Conservation (phyloP, 2,888 invertebrate genomes). For the Minunthozetes semirufus region DNA sequence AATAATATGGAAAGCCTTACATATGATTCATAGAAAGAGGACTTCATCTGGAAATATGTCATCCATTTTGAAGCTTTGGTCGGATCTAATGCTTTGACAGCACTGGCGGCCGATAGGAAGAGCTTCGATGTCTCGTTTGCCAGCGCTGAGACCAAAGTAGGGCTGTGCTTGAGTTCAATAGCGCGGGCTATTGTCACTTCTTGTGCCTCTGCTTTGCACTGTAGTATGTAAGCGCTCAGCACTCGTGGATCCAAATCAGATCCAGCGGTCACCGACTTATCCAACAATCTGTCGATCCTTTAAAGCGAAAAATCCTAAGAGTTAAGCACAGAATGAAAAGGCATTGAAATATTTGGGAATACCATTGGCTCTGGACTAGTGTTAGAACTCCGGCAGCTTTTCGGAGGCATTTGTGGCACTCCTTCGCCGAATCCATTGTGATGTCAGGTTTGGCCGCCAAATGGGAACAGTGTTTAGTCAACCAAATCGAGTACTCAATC, state of each 20-base stretch:
- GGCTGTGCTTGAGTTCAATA: slow-evolving; percentile 58
- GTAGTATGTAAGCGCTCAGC: slow-evolving; percentile 57
- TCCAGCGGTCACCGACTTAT: slow-evolving; percentile 49
- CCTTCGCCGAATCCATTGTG: slow-evolving; percentile 58
- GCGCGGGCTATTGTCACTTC: slow-evolving; percentile 61
- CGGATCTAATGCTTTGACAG: slow-evolving; percentile 52
- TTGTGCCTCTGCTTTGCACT: slow-evolving; percentile 61
- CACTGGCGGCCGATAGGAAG: slow-evolving; percentile 56
- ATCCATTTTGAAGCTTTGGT: slow-evolving; percentile 56
- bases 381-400: slow-evolving; percentile 58
- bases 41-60: slow-evolving; percentile 57
- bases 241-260: slow-evolving; percentile 57
- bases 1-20: slow-evolving; percentile 46
- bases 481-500: slow-evolving; percentile 58
- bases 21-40: slow-evolving; percentile 57
- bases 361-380: slow-evolving; percentile 49
- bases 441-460: slow-evolving; percentile 56
- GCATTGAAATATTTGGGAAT: neutral
- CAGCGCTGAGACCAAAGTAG: slow-evolving; percentile 56
- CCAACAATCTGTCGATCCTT: slow-evolving; percentile 45
- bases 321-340: neutral
- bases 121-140: slow-evolving; percentile 58
- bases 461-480: slow-evolving; percentile 60
- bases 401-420: slow-evolving; percentile 56
- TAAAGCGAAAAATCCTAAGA: neutral